These are phyloP conservation scores for Phoeniculus purpureus DNA, from an alignment of 2,797 vertebrate genomes.

Conservation along the genomic window DNA sequence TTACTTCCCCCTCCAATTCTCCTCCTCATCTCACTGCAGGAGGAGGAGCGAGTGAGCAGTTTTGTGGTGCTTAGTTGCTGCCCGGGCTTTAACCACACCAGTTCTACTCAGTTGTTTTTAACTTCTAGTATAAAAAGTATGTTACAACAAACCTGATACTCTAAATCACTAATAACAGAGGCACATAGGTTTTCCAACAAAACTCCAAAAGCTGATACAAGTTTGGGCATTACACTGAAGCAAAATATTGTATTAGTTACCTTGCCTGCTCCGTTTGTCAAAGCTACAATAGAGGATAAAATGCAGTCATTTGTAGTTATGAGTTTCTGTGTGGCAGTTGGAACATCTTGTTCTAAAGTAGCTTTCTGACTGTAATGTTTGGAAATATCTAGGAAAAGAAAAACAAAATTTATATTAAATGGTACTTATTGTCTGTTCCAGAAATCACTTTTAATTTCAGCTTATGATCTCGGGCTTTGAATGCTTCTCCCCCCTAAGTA, in stretches of 20 bases:
- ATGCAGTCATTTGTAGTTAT: constrained; percentile 95
- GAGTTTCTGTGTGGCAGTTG: constrained; percentile 93
- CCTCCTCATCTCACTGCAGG: neutral
- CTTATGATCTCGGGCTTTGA: neutral
- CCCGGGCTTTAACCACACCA: neutral
- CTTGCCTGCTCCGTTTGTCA: constrained; percentile 91
- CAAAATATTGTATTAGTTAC: constrained; percentile 70
- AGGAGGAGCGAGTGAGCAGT: neutral
- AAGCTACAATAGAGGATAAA: constrained; percentile 88
- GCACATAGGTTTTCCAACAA: neutral
- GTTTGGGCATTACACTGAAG: neutral
- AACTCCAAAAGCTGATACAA: neutral
- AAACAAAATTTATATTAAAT: neutral
- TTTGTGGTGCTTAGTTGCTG: neutral
- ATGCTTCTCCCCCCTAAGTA: neutral
- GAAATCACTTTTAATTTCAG: neutral
- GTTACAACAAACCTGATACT: neutral
- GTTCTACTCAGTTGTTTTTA: neutral
- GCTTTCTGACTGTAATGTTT: constrained; percentile 96
- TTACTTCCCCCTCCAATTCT: neutral
- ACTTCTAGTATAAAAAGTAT: neutral
- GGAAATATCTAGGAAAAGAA: constrained; percentile 85
- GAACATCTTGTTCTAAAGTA: constrained; percentile 89
- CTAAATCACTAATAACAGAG: neutral
- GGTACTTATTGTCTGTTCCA: neutral